Percentiles rank a stretch among this genome's conserved stretches.
phyloP scores from a whole-genome alignment of 1,140 invertebrate genomes.

The Drosophila asahinai region DNA sequence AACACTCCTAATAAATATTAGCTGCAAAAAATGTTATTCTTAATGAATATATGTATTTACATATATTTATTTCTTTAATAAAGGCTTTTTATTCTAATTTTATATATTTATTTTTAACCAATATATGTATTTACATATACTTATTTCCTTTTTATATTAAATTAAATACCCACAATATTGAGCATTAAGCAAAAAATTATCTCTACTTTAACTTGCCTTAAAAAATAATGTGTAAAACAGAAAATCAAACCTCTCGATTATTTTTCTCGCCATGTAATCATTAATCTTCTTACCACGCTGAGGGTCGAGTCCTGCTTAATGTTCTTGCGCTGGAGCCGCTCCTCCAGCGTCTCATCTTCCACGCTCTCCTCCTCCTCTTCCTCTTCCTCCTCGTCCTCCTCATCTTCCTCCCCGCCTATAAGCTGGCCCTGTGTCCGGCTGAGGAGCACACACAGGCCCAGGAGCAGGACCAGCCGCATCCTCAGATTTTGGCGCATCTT shows the following conservation, averaged over 20 bases:
- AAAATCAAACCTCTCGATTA: not conserved
- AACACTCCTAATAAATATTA: too few relatives aligned
- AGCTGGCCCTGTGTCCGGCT: slow-evolving; percentile 60
- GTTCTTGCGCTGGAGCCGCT: slow-evolving; percentile 73
- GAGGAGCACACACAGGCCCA: slow-evolving; percentile 62
- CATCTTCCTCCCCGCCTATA: slow-evolving; percentile 73
- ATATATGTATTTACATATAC: not conserved
- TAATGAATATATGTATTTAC: not conserved
- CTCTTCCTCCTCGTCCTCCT: slow-evolving; percentile 79
- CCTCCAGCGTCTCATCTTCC: slow-evolving; percentile 77
- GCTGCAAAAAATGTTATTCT: not conserved
- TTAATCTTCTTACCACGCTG: slow-evolving; percentile 68
- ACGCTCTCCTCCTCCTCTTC: slow-evolving; percentile 78
- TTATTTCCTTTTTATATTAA: too few relatives aligned
- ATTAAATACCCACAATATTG: too few relatives aligned
- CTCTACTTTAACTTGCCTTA: too few relatives aligned
- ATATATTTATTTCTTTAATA: too few relatives aligned
- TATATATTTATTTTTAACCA: not conserved
- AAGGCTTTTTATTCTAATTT: too few relatives aligned
- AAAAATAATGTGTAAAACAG: too few relatives aligned
- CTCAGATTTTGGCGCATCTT: slow-evolving; percentile 45
- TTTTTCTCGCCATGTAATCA: slow-evolving; percentile 8
- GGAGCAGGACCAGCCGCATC: slow-evolving; percentile 47
- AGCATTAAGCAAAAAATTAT: too few relatives aligned
- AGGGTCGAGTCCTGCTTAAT: slow-evolving; percentile 77